phyloP scores from a whole-genome alignment of 2,113 vertebrate genomes.

The Callionymus lyra region DNA sequence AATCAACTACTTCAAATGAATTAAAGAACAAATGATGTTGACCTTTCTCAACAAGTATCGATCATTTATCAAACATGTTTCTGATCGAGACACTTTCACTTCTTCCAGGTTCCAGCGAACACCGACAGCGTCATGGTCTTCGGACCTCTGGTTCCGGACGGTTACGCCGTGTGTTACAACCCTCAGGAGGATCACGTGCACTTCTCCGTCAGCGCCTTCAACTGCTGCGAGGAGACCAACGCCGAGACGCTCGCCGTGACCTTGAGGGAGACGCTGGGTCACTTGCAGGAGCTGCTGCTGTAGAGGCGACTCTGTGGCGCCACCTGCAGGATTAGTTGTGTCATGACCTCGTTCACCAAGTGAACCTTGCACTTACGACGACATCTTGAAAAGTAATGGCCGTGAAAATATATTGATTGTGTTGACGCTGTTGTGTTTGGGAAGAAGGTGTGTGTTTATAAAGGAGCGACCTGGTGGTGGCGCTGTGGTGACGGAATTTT shows the following conservation, averaged over 20 bases:
- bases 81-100: neutral
- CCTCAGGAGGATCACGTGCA: constrained; percentile 69
- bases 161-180: constrained; percentile 79
- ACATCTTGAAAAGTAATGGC: constrained; percentile 1
- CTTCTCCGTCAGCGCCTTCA: constrained; percentile 74
- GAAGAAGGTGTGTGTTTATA: too few relatives aligned
- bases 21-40: too few relatives aligned
- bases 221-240: constrained; percentile 76
- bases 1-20: too few relatives aligned
- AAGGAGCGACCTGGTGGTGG: too few relatives aligned
- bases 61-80: neutral
- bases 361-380: constrained; percentile 1
- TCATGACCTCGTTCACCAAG: too few relatives aligned
- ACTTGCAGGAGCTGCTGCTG: constrained; percentile 63
- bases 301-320: constrained; percentile 53
- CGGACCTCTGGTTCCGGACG: constrained; percentile 74
- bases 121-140: constrained; percentile 79
- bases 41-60: neutral
- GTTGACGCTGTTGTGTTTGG: too few relatives aligned
- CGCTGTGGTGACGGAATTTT: too few relatives aligned
- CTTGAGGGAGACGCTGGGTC: constrained; percentile 59
- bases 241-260: constrained; percentile 63
- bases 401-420: constrained; percentile 1
- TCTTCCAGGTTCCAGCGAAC: constrained; percentile 65
- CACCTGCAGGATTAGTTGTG: too few relatives aligned